A percentile compares a stretch with the other conserved stretches of the same genome.
Conservation (phyloP, 2,888 invertebrate genomes). For the Phalera bucephala region DNA sequence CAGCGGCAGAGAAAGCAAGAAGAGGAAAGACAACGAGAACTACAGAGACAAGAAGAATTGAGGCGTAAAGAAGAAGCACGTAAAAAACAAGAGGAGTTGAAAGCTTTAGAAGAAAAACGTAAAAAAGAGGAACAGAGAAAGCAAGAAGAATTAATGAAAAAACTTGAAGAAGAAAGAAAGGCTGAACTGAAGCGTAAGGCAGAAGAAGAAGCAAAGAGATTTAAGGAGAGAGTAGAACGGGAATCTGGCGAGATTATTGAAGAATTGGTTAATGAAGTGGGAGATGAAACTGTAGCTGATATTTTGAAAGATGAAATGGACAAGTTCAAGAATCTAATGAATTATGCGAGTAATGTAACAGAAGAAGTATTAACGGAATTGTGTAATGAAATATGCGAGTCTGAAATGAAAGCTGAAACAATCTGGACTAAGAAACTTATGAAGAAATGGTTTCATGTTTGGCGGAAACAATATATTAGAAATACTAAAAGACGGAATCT, state of each 20-base stretch:
- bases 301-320: constrained; percentile 58
- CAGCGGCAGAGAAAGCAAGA: constrained; percentile 31
- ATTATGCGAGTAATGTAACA: constrained; percentile 44
- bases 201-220: constrained; percentile 55
- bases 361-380: constrained; percentile 57
- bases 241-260: constrained; percentile 57
- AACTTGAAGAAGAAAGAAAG: constrained; percentile 57
- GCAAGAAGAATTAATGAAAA: constrained; percentile 55
- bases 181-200: constrained; percentile 58
- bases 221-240: constrained; percentile 58
- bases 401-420: constrained; percentile 65
- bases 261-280: constrained; percentile 57
- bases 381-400: constrained; percentile 53
- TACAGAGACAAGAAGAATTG: constrained; percentile 33
- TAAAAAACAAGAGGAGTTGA: constrained; percentile 35
- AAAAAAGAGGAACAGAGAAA: constrained; percentile 53
- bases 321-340: constrained; percentile 46
- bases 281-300: constrained; percentile 44
- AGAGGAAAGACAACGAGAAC: constrained; percentile 37
- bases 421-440: constrained; percentile 56
- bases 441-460: constrained; percentile 65
- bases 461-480: constrained; percentile 57
- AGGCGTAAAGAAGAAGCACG: constrained; percentile 30
- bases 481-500: constrained; percentile 61
- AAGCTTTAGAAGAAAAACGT: constrained; percentile 46